Evolutionary conservation across 2,888 invertebrate genomes (phyloP), one percentile per base, ranked within the genome.

Genomic region (Neria commutata): DNA sequence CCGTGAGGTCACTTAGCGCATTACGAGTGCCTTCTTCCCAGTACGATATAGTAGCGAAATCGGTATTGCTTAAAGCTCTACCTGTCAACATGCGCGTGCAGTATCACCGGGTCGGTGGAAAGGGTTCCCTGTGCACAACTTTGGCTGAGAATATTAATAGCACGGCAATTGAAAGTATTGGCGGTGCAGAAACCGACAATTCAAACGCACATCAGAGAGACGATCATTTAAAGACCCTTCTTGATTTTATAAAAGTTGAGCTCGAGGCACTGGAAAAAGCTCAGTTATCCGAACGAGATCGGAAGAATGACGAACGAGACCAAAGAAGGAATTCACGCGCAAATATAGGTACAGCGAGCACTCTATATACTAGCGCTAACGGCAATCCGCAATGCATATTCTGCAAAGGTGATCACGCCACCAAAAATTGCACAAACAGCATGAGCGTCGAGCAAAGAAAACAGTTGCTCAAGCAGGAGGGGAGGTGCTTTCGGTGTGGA

Each of bases 11-110:
- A 19, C 55, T 58, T 47, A 19, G 40, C n/a, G 60, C 64, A 19
- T 58, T 63, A 23, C 60, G 61, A 19, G 52, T 61, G 17, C 53
- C 59, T 19, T 53, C 57, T 5, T 55, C 59, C 16, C 59, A 64
- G 21, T 64, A 64, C 34, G 56, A 56, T 16, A 47, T 54, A 8
- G 48, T 64, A 49, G 53, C 62, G 45, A 62, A 60, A 34, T 62
- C 58, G 4, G 34, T 62, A 29, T 45, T 60, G n/a, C 40, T 55
- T 24, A 56, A 53, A 19, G 52, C 54, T 11, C 51, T 59, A 24
- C 62, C 58, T 56, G 46, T 56, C 16, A 29, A 23, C 14, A 50
- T 63, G 49, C 54, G 58, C 17, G 45, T 48, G 21, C 45, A 50
- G 3, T 60, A 34, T 48, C 58, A 63, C 52, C 47, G 54, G 58